Base-by-base conservation (phyloP, 2,797 vertebrate species). In the Xerus rutilus region DNA sequence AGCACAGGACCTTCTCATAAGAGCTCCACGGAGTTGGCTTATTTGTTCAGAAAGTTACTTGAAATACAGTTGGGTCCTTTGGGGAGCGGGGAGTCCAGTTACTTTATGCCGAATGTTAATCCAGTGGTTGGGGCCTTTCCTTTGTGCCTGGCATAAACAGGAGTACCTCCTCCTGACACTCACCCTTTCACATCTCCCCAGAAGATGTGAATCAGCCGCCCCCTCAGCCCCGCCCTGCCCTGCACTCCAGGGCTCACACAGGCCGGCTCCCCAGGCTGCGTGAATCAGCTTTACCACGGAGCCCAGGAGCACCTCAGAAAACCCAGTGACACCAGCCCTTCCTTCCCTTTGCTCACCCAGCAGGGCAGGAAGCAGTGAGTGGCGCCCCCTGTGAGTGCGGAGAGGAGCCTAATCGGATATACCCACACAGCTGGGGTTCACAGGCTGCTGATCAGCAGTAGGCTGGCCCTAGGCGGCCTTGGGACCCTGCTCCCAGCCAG, bases 211-310 rank as follows among this genome's bases (percentile, higher is more conserved):
- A 9, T 89, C 91, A 35, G 76, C 57, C 9, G 0, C 20, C 30
- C 6, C 5, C n/a, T 49, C 23, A 0, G 70, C 57, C 23, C 3
- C 1, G 14, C 69, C 25, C 57, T 13, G 14, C 39, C 73, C 3
- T 1, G 0, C 3, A 13, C 64, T 18, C 4, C 23, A 14, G 12
- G 30, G 52, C 12, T 69, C 74, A 76, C 5, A 39, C 35, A 1
- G 5, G 0, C 39, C 7, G 9, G 32, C 81, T 45, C 5, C 64
- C 83, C 2, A 49, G 25, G 21, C 39, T 45, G 62, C 0, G 0
- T 32, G 86, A 70, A 7, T 54, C 77, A 49, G n/a, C 35, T 7
- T 45, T 14, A n/a, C 18, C 54, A 14, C 25, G 18, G 0, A 6
- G 54, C 57, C 9, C 0, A 7, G 15, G 10, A 39, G 23, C 21